Evolutionary conservation across 2,797 vertebrate species (phyloP), one percentile per base, ranked within the genome.

Genomic region (Alauda arvensis): DNA sequence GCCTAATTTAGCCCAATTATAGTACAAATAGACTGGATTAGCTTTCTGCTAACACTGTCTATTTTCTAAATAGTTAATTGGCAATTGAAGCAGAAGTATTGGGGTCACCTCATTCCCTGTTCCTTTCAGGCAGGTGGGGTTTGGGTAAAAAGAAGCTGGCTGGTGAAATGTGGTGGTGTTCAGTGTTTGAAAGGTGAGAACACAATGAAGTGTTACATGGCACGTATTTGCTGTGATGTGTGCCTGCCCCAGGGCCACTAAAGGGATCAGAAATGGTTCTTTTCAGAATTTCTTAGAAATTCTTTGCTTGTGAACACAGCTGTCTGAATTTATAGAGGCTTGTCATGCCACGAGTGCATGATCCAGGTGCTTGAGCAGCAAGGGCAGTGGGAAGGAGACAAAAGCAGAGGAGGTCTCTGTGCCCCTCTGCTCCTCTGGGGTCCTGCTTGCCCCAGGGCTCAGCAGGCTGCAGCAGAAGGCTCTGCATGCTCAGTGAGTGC

Each of bases 361-460:
- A 34, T 56, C 29, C 65, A 57, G 28, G 12, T 40, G 66, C 43
- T 68, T 66, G 14, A 51, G 6, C 39, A 57, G 56, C 45, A 25
- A 8, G 20, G 31, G 33, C 28, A 33, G 25, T 3, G n/a, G 60
- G 48, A 71, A 71, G 71, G 40, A 43, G 23, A 14, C 8, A 20
- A 21, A 24, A 26, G 14, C 12, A 37, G 46, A 2, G 23, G 21
- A 42, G 23, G 26, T 56, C 8, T 19, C 16, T 42, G 59, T 78
- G 11, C 19, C 34, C 24, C 25, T 42, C 18, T 61, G 59, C 55
- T 33, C 5, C 25, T 3, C 2, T 0, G 0, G 39, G 42, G 10
- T 5, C 10, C 1, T 4, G 40, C 24, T 20, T 37, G 8, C 42
- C 43, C 37, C 78, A 20, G 25, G 14, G 29, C 19, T 57, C 6